Evolutionary conservation across 2,113 vertebrate genomes (phyloP), one percentile per base, ranked within the genome.

Genomic region (Malurus alboscapulatus): DNA sequence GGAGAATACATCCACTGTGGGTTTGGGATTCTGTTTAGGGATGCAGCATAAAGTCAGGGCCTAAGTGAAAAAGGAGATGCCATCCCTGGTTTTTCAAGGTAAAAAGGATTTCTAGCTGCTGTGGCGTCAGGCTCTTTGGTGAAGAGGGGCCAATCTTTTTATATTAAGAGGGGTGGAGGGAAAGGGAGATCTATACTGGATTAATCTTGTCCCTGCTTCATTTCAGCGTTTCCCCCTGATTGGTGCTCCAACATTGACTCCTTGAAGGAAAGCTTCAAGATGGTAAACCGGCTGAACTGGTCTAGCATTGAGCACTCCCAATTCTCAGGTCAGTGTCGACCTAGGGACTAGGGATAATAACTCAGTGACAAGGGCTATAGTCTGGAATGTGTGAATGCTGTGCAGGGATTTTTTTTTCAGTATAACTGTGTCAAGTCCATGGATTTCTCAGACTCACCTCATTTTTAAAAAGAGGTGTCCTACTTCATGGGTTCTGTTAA

Each of bases 191-290:
- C 18, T 71, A 19, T 72, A 22, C 3, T 57, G 45, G 19, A 75
- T 53, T 84, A 59, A 92, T 77, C 27, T 79, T 59, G 32, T 71
- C 42, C 26, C 12, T 9, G 4, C 88, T 76, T 54, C 38, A 40
- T 79, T 94, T 14, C 76, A 99, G 99, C 97, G 3, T 98, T 99
- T 91, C 98, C 99, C 53, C 92, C 98, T 48, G 99, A 99, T 95
- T 99, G 99, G 99, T 98, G 98, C 98, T 99, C 98, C 92, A 99
- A 96, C 87, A 98, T 98, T 7, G 99, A 99, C 96, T 99, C 99
- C 86, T 96, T 99, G 95, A 99, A 99, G 97, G 98, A 99, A 97
- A 99, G 99, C 93, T 99, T 99, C 97, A 99, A 98, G 96, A 99
- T 99, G 87, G 99, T 99, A 90, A 99, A 98, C 95, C 98, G 96